Conservation (phyloP, 2,888 invertebrate genomes). For the Dione juno region DNA sequence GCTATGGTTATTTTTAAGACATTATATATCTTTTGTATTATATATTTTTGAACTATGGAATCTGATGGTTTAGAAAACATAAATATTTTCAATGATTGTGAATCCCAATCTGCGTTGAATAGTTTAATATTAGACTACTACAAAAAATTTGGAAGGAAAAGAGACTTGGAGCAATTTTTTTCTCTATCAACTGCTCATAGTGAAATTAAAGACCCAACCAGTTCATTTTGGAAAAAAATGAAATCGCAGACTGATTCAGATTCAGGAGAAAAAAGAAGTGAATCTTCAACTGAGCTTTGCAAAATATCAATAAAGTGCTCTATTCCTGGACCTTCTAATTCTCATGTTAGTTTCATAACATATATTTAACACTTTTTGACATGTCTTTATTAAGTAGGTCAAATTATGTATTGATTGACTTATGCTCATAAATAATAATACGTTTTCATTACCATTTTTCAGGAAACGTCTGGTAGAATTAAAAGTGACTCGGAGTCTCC, state of each 20-base stretch:
- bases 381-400: neutral
- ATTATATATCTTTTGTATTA: slow-evolving; percentile 25
- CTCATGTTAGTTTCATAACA: slow-evolving; percentile 56
- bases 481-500: slow-evolving; percentile 71
- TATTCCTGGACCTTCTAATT: slow-evolving; percentile 61
- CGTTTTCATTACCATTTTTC: slow-evolving; percentile 10
- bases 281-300: slow-evolving; percentile 73
- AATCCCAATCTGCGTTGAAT: slow-evolving; percentile 62
- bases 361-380: neutral
- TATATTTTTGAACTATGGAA: slow-evolving; percentile 59
- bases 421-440: neutral
- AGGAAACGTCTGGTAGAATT: slow-evolving; percentile 59
- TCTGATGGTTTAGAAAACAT: slow-evolving; percentile 50
- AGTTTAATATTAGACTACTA: slow-evolving; percentile 85
- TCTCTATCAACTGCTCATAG: slow-evolving; percentile 75
- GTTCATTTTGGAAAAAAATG: slow-evolving; percentile 76
- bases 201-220: slow-evolving; percentile 70
- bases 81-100: slow-evolving; percentile 32
- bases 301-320: slow-evolving; percentile 75
- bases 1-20: slow-evolving; percentile 34
- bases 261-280: slow-evolving; percentile 69
- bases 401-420: neutral
- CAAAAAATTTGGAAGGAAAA: slow-evolving; percentile 86
- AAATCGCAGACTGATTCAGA: slow-evolving; percentile 73
- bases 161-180: slow-evolving; percentile 87